A percentile compares a stretch with the other conserved stretches of the same genome.
phyloP scores from a whole-genome alignment of 2,113 vertebrate species.

The Tursiops truncatus region DNA sequence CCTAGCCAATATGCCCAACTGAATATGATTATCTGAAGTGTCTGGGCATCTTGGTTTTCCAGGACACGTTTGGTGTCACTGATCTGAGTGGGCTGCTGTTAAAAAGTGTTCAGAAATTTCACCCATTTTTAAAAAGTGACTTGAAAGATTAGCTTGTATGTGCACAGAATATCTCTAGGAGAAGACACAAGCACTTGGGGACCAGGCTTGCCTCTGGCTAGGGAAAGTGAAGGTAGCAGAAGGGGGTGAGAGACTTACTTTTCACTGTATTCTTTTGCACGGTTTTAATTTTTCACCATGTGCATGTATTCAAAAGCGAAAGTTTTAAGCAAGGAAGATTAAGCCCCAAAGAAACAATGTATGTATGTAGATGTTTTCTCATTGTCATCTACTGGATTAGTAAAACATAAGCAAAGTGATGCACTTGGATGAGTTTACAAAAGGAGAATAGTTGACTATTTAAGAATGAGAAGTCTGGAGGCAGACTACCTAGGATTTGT shows the following conservation, averaged over 20 bases:
- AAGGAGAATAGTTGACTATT: not conserved
- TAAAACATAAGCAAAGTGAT: not conserved
- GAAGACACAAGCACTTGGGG: not conserved
- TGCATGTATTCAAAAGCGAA: not conserved
- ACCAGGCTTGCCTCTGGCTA: not conserved
- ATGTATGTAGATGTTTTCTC: not conserved
- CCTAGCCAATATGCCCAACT: slow-evolving; percentile 30
- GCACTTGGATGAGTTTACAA: not conserved
- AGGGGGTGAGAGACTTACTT: not conserved
- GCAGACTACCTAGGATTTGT: not conserved
- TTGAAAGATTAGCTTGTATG: not conserved
- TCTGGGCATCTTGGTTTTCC: not conserved
- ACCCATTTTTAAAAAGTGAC: not conserved
- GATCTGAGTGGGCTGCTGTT: not conserved
- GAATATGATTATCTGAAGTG: slow-evolving; percentile 28
- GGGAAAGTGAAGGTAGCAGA: not conserved
- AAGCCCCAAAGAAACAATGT: not conserved
- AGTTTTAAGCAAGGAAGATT: not conserved
- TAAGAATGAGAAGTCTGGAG: not conserved
- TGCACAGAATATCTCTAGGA: not conserved
- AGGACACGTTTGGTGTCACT: slow-evolving; percentile 35
- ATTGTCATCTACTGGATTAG: not conserved
- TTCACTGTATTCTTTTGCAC: not conserved
- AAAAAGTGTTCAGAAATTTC: slow-evolving; percentile 21
- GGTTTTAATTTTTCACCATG: not conserved